phyloP scores from a whole-genome alignment of 2,888 invertebrate species.

The Acanthosepion lycidas region DNA sequence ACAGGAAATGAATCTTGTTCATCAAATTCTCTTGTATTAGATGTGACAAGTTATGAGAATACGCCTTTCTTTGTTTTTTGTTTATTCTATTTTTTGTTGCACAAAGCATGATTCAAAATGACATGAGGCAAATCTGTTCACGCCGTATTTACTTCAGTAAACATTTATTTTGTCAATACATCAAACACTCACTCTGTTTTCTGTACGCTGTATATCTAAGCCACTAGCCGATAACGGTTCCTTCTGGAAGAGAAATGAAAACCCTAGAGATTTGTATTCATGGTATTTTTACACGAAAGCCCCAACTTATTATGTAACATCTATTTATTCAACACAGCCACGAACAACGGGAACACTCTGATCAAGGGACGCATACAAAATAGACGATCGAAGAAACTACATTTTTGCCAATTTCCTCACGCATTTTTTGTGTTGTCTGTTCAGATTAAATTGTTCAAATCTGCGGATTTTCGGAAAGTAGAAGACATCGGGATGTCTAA shows the following conservation, averaged over 20 bases:
- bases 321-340: neutral
- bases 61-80: neutral
- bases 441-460: neutral
- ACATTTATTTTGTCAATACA: neutral
- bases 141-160: neutral
- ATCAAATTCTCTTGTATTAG: neutral
- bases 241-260: neutral
- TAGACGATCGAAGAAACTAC: neutral
- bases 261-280: constrained; percentile 21
- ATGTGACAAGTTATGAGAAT: neutral
- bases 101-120: neutral
- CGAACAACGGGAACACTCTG: neutral
- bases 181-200: neutral
- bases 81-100: too few species aligned
- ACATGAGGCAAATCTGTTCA: neutral
- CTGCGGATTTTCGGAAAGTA: neutral
- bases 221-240: neutral
- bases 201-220: neutral
- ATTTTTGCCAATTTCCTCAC: neutral
- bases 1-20: too few species aligned
- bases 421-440: neutral
- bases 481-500: neutral
- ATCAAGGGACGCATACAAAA: neutral
- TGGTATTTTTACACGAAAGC: neutral
- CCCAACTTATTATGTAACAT: neutral